Evolutionary conservation across 2,113 vertebrate genomes (phyloP).

Genomic region (Suncus etruscus): DNA sequence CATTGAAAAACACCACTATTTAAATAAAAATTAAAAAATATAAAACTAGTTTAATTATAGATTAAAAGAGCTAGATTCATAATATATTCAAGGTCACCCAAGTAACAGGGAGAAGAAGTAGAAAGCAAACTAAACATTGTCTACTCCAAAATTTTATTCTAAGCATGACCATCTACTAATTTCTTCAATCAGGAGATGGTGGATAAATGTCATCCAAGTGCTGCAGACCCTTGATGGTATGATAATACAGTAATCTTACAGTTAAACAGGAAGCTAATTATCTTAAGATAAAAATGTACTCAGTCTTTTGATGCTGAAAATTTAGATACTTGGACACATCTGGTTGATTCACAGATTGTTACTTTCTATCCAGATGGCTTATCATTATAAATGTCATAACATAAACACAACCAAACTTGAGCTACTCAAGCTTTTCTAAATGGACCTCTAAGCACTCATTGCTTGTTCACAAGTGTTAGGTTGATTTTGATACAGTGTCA

Average conservation of each 20-base stretch:
- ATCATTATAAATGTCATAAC: slow-evolving; percentile 67
- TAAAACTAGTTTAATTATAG: too few species aligned
- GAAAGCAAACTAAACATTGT: neutral
- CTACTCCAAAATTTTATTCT: neutral
- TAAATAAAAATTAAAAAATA: too few species aligned
- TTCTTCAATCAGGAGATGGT: neutral
- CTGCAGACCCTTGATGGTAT: neutral
- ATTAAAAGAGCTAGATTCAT: too few species aligned
- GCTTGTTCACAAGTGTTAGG: slow-evolving; percentile 42
- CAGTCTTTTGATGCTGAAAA: slow-evolving; percentile 35
- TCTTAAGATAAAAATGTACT: slow-evolving; percentile 48
- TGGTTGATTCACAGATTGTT: slow-evolving; percentile 67
- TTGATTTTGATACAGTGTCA: slow-evolving; percentile 48
- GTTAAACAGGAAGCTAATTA: slow-evolving; percentile 56
- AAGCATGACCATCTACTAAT: neutral
- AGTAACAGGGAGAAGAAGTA: neutral
- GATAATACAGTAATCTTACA: slow-evolving; percentile 20
- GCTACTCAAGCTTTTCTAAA: slow-evolving; percentile 47
- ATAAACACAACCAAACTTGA: slow-evolving; percentile 56
- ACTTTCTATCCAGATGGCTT: slow-evolving; percentile 67
- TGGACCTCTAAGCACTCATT: slow-evolving; percentile 53
- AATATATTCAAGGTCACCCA: too few species aligned
- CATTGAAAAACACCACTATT: too few species aligned
- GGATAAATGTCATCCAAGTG: neutral
- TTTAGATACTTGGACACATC: slow-evolving; percentile 66